A percentile compares a stretch with the other conserved stretches of the same genome.
Evolutionary conservation across 2,113 vertebrate species (phyloP).

Genomic region (Thermophis baileyi): DNA sequence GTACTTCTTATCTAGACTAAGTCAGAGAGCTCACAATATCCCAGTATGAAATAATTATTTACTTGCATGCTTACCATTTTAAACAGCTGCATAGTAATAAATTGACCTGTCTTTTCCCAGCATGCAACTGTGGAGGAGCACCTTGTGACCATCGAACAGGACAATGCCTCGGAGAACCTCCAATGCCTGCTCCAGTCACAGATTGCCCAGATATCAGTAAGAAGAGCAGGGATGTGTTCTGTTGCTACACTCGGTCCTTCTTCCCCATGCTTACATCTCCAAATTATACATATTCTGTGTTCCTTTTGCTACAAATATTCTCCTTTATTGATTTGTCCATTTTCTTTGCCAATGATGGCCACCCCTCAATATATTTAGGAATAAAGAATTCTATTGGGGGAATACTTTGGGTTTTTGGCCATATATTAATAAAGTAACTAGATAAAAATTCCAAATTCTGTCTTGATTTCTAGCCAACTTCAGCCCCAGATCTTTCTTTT

Average conservation of each 20-base stretch:
- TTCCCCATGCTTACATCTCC: not conserved
- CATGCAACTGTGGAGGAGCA: constrained; percentile 84
- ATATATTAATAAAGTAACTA: not conserved
- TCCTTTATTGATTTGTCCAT: not conserved
- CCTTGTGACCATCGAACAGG: constrained; percentile 88
- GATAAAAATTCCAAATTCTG: not conserved
- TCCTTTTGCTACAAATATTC: not conserved
- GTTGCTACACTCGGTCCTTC: not conserved
- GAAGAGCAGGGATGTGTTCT: constrained; percentile 21
- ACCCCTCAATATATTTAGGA: not conserved
- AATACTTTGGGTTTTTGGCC: not conserved
- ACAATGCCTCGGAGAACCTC: constrained; percentile 81
- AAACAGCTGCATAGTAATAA: constrained; percentile 15
- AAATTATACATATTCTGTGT: not conserved
- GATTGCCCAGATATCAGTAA: constrained; percentile 78
- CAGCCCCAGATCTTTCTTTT: not conserved
- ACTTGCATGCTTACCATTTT: not conserved
- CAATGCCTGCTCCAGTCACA: constrained; percentile 66
- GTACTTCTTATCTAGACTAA: not conserved
- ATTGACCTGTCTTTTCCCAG: constrained; percentile 60
- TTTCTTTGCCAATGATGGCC: not conserved
- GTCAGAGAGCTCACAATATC: not conserved
- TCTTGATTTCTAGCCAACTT: not conserved
- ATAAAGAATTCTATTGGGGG: not conserved
- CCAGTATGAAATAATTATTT: not conserved